Conservation (phyloP, 2,797 vertebrate genomes). For the Sarcoramphus papa region DNA sequence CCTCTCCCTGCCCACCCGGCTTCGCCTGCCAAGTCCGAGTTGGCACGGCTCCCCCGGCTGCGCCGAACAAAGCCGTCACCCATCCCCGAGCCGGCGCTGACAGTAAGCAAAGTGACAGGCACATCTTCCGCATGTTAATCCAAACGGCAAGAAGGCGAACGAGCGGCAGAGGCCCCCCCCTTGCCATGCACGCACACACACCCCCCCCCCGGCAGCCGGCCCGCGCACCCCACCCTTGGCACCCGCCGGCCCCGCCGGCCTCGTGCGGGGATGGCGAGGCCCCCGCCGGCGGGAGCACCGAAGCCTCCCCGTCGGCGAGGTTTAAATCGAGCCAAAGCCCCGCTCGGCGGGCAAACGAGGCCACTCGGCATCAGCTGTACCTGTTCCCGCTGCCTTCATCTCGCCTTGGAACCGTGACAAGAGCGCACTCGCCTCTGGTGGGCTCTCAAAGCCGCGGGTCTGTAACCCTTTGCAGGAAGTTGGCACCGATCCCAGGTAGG, state of each 20-base stretch:
- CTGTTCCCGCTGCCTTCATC: slow-evolving; percentile 69
- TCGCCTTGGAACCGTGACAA: slow-evolving; percentile 68
- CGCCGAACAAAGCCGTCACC: slow-evolving; percentile 68
- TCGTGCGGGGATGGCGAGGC: background rate
- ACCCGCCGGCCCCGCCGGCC: background rate
- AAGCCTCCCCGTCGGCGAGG: background rate
- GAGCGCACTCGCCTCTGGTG: slow-evolving; percentile 67
- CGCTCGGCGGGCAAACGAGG: slow-evolving; percentile 50
- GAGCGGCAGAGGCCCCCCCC: background rate
- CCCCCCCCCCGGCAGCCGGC: background rate
- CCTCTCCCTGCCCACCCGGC: slow-evolving; percentile 54
- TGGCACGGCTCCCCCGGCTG: slow-evolving; percentile 63
- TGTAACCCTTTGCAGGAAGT: slow-evolving; percentile 72
- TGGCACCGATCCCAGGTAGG: slow-evolving; percentile 72
- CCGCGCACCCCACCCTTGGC: slow-evolving; percentile 24
- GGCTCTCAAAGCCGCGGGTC: slow-evolving; percentile 66
- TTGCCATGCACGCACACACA: background rate
- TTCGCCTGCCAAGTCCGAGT: slow-evolving; percentile 57
- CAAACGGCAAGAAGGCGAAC: slow-evolving; percentile 20
- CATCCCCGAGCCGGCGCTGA: slow-evolving; percentile 59
- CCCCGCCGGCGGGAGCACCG: background rate
- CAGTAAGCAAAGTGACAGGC: slow-evolving; percentile 68
- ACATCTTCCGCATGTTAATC: slow-evolving; percentile 71
- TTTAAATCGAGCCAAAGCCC: slow-evolving; percentile 30
- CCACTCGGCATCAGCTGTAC: slow-evolving; percentile 65